These are phyloP conservation scores for Amblyopsis rosae DNA, from an alignment of 2,113 vertebrate genomes.

Conservation along the genomic window DNA sequence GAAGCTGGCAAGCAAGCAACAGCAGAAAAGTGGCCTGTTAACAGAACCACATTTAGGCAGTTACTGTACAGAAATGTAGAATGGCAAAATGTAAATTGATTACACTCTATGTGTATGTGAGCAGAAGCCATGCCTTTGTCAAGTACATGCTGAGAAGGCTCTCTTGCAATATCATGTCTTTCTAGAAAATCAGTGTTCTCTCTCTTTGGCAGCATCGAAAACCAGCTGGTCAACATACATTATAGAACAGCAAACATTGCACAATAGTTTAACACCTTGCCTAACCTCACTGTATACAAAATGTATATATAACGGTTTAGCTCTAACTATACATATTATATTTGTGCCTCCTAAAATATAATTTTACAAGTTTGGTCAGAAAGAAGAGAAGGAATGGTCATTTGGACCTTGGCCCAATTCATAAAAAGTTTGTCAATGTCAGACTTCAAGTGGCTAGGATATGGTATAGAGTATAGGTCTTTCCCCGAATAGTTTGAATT, in stretches of 20 bases:
- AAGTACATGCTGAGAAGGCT: constrained; percentile 4
- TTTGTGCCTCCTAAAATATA: not conserved
- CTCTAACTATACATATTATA: constrained; percentile 4
- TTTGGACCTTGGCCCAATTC: constrained; percentile 12
- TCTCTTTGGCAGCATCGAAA: constrained; percentile 42
- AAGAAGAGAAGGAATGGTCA: not conserved
- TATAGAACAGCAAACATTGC: not conserved
- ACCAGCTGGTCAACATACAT: constrained; percentile 6
- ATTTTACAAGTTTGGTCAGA: constrained; percentile 19
- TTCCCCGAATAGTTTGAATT: not conserved
- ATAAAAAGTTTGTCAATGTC: not conserved
- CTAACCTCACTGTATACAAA: constrained; percentile 27
- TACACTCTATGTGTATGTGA: not conserved
- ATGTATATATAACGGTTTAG: not conserved
- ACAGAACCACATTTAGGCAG: not conserved
- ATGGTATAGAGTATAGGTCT: not conserved
- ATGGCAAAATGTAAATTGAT: not conserved
- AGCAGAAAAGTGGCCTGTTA: not conserved
- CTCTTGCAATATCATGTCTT: constrained; percentile 17
- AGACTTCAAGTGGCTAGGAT: constrained; percentile 14
- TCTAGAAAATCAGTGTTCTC: not conserved
- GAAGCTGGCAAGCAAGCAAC: constrained; percentile 4
- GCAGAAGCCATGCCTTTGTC: constrained; percentile 5
- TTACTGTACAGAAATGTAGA: not conserved
- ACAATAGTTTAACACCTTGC: constrained; percentile 2